phyloP scores from a whole-genome alignment of 2,113 vertebrate species.

The Myrmecophaga tridactyla region DNA sequence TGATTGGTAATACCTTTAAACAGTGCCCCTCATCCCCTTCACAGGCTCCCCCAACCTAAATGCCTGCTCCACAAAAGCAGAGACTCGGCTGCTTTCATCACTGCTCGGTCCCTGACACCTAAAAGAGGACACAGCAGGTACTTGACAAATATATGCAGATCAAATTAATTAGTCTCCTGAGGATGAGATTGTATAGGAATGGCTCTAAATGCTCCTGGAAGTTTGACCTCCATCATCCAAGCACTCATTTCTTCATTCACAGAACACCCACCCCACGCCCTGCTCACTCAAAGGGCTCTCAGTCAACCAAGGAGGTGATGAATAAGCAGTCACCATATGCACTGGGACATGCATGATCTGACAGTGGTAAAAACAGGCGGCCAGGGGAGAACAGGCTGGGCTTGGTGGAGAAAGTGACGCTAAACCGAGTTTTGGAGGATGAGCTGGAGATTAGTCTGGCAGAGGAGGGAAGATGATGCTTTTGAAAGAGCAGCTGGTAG shows the following conservation, averaged over 20 bases:
- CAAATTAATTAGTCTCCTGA: not conserved
- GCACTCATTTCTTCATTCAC: not conserved
- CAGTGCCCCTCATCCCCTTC: not conserved
- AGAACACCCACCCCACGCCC: not conserved
- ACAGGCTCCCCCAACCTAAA: not conserved
- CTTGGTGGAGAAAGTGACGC: not conserved
- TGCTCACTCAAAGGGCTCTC: not conserved
- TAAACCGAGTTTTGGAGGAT: not conserved
- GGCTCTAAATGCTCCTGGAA: not conserved
- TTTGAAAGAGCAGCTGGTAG: not conserved
- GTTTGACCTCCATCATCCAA: not conserved
- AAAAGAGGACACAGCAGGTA: not conserved
- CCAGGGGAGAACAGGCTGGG: not conserved
- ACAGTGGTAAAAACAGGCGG: not conserved
- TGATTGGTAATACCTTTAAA: not conserved
- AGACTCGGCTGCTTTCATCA: not conserved
- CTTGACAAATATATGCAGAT: rapidly evolving
- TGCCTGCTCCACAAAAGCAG: not conserved
- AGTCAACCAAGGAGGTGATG: not conserved
- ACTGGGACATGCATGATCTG: not conserved
- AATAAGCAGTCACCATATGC: not conserved
- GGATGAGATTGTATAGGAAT: not conserved
- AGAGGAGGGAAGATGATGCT: not conserved
- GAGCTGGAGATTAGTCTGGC: not conserved
- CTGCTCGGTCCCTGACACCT: too few relatives aligned